phyloP scores from a whole-genome alignment of 2,797 vertebrate genomes.

The Gymnocypris eckloni region DNA sequence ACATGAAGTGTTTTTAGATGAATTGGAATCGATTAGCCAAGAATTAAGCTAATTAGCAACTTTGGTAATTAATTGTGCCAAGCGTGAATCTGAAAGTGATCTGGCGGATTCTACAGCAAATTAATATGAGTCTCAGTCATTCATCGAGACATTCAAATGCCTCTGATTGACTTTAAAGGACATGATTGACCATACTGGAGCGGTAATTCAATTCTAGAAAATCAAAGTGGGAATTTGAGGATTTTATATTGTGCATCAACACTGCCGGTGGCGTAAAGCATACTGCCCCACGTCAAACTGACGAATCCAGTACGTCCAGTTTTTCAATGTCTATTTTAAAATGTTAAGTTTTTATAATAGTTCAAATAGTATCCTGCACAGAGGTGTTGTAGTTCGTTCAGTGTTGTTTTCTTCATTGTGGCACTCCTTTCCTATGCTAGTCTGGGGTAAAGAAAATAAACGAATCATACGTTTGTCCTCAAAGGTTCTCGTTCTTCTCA shows the following conservation, averaged over 20 bases:
- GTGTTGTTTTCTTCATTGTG: conserved; percentile 57
- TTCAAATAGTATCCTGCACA: conserved; percentile 65
- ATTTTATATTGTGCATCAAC: conserved; percentile 36
- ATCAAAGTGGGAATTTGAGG: neutral
- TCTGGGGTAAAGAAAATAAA: conserved; percentile 43
- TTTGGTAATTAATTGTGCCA: conserved; percentile 23
- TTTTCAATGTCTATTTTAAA: conserved; percentile 67
- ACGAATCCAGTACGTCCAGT: conserved; percentile 55
- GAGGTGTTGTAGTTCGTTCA: conserved; percentile 60
- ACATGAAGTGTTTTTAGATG: conserved; percentile 16
- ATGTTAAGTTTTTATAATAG: conserved; percentile 67
- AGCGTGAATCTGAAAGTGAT: neutral
- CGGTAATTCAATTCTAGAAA: neutral
- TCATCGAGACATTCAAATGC: neutral
- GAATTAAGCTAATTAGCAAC: conserved; percentile 10
- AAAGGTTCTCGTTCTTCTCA: conserved; percentile 58
- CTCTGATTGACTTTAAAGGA: neutral
- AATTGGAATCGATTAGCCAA: conserved; percentile 36
- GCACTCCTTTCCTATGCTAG: conserved; percentile 46
- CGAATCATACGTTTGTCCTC: conserved; percentile 43
- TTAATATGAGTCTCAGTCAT: neutral
- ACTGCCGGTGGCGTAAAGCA: conserved; percentile 50
- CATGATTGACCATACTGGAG: neutral
- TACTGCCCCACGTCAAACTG: conserved; percentile 62
- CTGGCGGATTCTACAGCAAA: neutral